phyloP scores from a whole-genome alignment of 2,113 vertebrate species.

The Eleginops maclovinus region DNA sequence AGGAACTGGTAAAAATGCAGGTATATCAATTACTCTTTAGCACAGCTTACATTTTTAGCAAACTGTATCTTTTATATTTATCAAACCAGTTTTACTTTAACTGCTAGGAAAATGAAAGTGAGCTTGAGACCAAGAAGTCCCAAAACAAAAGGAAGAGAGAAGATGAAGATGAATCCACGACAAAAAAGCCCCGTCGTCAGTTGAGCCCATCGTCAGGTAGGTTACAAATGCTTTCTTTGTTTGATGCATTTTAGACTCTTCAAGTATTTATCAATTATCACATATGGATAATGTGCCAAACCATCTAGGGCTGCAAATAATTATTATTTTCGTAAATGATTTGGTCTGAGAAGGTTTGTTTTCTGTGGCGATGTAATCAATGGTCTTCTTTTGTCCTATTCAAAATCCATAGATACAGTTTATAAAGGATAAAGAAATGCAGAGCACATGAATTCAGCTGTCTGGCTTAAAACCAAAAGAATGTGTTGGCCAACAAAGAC shows the following conservation, averaged over 20 bases:
- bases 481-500: background rate
- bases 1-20: constrained; percentile 82
- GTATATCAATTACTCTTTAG: constrained; percentile 34
- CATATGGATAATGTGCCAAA: background rate
- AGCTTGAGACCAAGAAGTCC: constrained; percentile 44
- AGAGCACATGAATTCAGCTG: no score
- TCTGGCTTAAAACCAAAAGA: background rate
- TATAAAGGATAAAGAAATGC: background rate
- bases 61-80: background rate
- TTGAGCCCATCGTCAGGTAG: constrained; percentile 61
- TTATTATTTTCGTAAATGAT: background rate
- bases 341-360: background rate
- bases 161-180: constrained; percentile 47
- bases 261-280: background rate
- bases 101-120: constrained; percentile 56
- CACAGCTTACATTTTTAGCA: background rate
- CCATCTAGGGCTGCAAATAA: background rate
- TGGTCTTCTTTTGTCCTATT: background rate
- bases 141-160: constrained; percentile 78
- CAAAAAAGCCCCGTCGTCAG: constrained; percentile 56
- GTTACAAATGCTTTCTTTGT: background rate
- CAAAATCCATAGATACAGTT: background rate
- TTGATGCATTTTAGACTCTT: background rate
- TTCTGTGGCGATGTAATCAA: background rate
- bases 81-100: background rate